Base-by-base conservation (phyloP, 2,113 vertebrate genomes). In the Rallus limicola region DNA sequence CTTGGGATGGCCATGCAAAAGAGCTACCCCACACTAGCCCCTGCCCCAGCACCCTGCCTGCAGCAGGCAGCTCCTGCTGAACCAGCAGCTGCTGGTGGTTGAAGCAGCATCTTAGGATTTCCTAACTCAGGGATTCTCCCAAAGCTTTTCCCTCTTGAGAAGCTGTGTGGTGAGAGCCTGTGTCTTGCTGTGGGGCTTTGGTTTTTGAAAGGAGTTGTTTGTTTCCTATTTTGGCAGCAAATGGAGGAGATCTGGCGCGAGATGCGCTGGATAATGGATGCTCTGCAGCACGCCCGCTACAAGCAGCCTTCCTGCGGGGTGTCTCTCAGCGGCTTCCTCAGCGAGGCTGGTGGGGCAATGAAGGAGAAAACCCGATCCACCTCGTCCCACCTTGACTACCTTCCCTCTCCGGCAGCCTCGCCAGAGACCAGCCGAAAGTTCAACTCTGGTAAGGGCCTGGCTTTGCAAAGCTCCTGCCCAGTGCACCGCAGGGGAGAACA, bases 161-260 rank as follows among this genome's bases (percentile, higher is more conserved):
- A 31, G 13, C 29, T 69, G 63, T 85, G 25, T 53, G 65, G 14
- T 31, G 23, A 71, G 21, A 86, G 5, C 25, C 28, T 0, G 0
- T 55, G 55, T 34, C 92, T 58, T 53, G 63, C 63, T 9, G 0
- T 14, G 48, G 42, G 18, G 17, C 15, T 72, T 56, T 1, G 0
- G 53, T 56, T 69, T 90, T 56, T 77, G 33, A 74, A 86, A 74
- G 52, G 52, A 19, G 44, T 62, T 40, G 15, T 53, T 46, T 9
- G 0, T 92, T 83, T 92, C 75, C 79, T 60, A 3, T 69, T 78
- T 69, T 50, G 85, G 81, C 97, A 99, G 99, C 98, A 99, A 98
- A 98, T 99, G 98, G 99, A 99, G 93, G 99, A 99, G 92, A 98
- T 99, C 86, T 99, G 99, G 99, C 98, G 98, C 2, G 99, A 99